These are phyloP conservation scores for Halcyon leucocephala DNA, from an alignment of 2,797 vertebrate genomes.

Conservation along the genomic window DNA sequence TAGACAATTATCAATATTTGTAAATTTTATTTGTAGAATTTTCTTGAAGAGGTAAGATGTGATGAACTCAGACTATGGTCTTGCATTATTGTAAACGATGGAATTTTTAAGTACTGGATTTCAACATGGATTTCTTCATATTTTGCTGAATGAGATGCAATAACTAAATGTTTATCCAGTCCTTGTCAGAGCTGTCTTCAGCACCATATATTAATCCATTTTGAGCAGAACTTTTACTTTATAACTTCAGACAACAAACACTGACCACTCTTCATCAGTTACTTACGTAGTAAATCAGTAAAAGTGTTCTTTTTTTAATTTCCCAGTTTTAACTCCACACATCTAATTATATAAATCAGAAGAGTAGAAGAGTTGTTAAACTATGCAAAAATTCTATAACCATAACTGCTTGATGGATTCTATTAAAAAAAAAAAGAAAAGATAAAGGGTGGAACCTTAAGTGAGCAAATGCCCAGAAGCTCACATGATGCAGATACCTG, in stretches of 20 bases:
- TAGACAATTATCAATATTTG: not conserved
- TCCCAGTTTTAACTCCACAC: not conserved
- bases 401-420: not conserved
- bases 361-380: not conserved
- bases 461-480: not conserved
- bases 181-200: not conserved
- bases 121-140: not conserved
- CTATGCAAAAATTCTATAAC: not conserved
- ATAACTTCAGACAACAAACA: not conserved
- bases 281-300: not conserved
- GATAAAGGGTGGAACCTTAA: not conserved
- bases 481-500: not conserved
- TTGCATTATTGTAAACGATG: not conserved
- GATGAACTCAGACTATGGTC: not conserved
- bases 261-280: not conserved
- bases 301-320: not conserved
- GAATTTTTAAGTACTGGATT: not conserved
- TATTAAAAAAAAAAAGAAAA: not conserved
- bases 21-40: not conserved
- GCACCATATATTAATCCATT: not conserved
- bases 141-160: not conserved
- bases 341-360: not conserved
- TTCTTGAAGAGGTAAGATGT: not conserved
- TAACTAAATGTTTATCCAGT: not conserved
- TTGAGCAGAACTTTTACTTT: not conserved